These are phyloP conservation scores for Tolypeutes matacus DNA, from an alignment of 2,797 vertebrate genomes.

Conservation along the genomic window DNA sequence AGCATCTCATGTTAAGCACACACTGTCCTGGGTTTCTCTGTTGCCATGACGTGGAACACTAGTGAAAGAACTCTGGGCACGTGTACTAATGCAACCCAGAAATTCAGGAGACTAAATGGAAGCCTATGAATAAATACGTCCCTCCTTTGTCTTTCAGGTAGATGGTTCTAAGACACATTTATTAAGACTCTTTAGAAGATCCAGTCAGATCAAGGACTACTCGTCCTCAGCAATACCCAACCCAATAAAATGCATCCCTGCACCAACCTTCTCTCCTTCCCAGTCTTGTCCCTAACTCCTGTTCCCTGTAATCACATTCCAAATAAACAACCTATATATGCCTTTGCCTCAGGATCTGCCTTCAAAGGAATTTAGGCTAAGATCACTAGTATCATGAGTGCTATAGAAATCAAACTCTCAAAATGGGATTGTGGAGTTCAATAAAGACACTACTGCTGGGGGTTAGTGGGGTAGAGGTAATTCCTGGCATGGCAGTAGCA, in stretches of 20 bases:
- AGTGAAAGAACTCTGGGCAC: neutral
- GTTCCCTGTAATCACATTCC: neutral
- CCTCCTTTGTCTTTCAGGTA: neutral
- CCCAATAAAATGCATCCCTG: neutral
- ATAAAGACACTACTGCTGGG: neutral
- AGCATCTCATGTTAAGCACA: neutral
- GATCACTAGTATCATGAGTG: neutral
- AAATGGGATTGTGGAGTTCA: neutral
- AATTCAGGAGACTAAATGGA: neutral
- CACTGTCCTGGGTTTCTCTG: neutral
- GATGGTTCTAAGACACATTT: neutral
- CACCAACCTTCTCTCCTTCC: neutral
- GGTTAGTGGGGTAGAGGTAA: neutral
- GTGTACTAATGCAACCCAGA: neutral
- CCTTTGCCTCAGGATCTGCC: neutral
- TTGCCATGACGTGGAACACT: neutral
- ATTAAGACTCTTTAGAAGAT: neutral
- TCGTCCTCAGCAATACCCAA: neutral
- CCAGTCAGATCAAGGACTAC: neutral
- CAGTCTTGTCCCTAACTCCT: constrained; percentile 1
- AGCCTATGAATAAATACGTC: neutral
- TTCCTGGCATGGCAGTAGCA: neutral
- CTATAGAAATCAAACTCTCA: neutral
- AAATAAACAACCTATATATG: neutral
- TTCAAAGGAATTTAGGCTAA: constrained; percentile 26